These are phyloP conservation scores for Oxygymnocypris stewartii DNA, from an alignment of 2,113 vertebrate species.

Conservation along the genomic window DNA sequence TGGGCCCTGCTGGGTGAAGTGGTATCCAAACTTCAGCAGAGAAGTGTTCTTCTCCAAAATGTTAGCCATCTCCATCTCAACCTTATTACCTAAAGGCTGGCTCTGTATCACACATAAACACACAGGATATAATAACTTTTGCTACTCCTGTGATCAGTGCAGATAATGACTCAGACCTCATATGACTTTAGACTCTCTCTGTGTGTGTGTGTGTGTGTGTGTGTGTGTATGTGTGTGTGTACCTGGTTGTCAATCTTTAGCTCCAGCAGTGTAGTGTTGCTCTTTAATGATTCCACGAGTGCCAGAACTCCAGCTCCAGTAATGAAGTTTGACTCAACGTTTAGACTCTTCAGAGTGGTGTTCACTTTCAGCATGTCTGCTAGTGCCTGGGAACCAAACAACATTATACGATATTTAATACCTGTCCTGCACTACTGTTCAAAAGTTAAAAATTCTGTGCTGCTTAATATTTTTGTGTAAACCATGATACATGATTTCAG, in stretches of 20 bases:
- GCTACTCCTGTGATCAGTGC: background rate
- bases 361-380: constrained; percentile 95
- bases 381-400: constrained; percentile 79
- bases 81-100: constrained; percentile 95
- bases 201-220: background rate
- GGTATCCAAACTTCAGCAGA: constrained; percentile 93
- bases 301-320: constrained; percentile 87
- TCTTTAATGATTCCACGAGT: constrained; percentile 84
- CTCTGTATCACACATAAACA: constrained; percentile 75
- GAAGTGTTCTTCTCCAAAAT: constrained; percentile 95
- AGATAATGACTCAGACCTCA: background rate
- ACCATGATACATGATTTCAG: background rate
- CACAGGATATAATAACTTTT: background rate
- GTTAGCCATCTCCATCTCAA: constrained; percentile 96
- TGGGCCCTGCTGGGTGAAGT: constrained; percentile 97
- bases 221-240: constrained; percentile 28
- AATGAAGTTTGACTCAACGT: constrained; percentile 98
- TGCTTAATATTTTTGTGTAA: background rate
- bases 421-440: background rate
- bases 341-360: constrained; percentile 86
- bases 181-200: background rate
- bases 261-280: constrained; percentile 87
- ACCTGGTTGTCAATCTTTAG: constrained; percentile 99
- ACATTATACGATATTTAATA: background rate
- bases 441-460: background rate